A percentile compares a stretch with the other conserved stretches of the same genome.
Conservation (phyloP, 2,888 invertebrate species). For the Platerodrilus igneus region DNA sequence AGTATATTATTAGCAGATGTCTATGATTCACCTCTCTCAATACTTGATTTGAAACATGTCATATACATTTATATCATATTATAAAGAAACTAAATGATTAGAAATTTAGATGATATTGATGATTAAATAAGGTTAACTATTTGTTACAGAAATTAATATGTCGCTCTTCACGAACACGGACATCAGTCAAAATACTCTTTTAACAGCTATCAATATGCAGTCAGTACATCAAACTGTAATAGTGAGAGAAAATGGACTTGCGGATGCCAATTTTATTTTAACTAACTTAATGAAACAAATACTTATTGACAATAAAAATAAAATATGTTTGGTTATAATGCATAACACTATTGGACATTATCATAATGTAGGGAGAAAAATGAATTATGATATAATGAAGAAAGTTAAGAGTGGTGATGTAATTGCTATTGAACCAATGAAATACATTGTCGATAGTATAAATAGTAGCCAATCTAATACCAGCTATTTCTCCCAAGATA, state of each 20-base stretch:
- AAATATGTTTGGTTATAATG: conserved; percentile 60
- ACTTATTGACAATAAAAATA: conserved; percentile 57
- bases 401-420: conserved; percentile 50
- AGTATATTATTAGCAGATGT: too few relatives aligned
- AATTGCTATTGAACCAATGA: conserved; percentile 53
- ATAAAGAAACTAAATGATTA: too few relatives aligned
- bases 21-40: too few relatives aligned
- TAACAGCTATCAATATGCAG: conserved; percentile 62
- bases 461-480: conserved; percentile 25
- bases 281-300: conserved; percentile 65
- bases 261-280: conserved; percentile 69
- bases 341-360: conserved; percentile 71
- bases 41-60: too few relatives aligned
- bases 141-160: too few relatives aligned
- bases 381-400: conserved; percentile 65
- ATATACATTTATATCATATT: too few relatives aligned
- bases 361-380: conserved; percentile 66
- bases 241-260: conserved; percentile 64
- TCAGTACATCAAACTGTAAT: conserved; percentile 57
- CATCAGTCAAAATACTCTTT: conserved; percentile 44
- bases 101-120: too few relatives aligned
- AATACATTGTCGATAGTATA: conserved; percentile 47
- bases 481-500: conserved; percentile 30
- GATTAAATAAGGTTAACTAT: too few relatives aligned
- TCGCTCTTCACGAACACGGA: too few relatives aligned